Conservation (phyloP, 2,113 vertebrate species). For the Vidua chalybeata region DNA sequence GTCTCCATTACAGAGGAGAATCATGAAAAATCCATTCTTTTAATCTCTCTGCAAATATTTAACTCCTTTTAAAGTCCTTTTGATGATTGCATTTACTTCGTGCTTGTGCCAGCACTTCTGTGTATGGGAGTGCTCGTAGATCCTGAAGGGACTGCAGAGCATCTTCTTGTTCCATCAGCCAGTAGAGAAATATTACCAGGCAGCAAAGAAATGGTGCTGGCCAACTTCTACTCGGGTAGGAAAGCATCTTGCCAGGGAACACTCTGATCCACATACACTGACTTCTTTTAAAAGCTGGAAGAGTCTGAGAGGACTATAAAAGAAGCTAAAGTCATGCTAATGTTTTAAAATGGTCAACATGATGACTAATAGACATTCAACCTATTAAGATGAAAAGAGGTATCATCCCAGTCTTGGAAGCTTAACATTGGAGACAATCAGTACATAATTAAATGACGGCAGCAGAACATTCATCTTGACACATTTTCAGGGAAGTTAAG, state of each 20-base stretch:
- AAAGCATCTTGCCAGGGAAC: conserved; percentile 35
- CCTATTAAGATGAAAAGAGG: conserved; percentile 4
- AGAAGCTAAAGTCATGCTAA: conserved; percentile 23
- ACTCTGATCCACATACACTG: conserved; percentile 1
- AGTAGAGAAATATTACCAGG: conserved; percentile 29
- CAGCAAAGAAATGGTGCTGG: background rate
- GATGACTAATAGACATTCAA: background rate
- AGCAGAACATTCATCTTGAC: background rate
- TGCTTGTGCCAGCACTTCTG: background rate
- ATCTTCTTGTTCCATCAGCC: background rate
- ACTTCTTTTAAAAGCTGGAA: background rate
- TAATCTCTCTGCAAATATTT: conserved; percentile 37
- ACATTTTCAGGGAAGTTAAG: background rate
- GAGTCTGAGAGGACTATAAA: background rate
- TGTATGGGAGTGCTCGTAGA: background rate
- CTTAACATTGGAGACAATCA: background rate
- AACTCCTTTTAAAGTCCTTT: conserved; percentile 7
- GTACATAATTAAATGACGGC: background rate
- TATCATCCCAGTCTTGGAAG: background rate
- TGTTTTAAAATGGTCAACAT: background rate
- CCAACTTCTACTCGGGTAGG: background rate
- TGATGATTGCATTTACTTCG: background rate
- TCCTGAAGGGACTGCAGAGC: background rate
- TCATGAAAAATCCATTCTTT: background rate
- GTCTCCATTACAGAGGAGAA: background rate